Percentiles rank a stretch among this genome's conserved stretches.
phyloP scores from a whole-genome alignment of 2,888 invertebrate species.

The Caenorhabditis wallacei region DNA sequence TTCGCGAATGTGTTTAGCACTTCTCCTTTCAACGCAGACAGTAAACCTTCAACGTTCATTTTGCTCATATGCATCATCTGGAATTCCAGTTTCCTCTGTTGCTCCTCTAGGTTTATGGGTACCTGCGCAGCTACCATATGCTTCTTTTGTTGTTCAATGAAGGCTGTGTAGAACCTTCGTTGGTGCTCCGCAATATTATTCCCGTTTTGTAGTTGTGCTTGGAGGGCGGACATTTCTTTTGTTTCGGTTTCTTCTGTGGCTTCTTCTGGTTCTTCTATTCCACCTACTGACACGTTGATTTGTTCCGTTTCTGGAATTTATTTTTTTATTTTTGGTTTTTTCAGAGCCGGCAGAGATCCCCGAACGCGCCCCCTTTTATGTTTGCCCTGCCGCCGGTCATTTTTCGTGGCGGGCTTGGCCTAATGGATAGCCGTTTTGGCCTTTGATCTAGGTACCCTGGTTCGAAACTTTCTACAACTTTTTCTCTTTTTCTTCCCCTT shows the following conservation, averaged over 20 bases:
- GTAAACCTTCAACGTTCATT: slow-evolving; percentile 87
- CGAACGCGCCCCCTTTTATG: no score
- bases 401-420: no score
- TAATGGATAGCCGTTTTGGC: no score
- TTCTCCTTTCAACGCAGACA: slow-evolving; percentile 94
- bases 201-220: slow-evolving; percentile 67
- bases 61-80: slow-evolving; percentile 23
- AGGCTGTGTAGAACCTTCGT: slow-evolving; percentile 93
- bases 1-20: slow-evolving; percentile 91
- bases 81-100: background rate
- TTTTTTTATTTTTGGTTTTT: background rate
- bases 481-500: background rate
- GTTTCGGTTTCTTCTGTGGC: slow-evolving; percentile 30
- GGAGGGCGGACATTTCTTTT: slow-evolving; percentile 63
- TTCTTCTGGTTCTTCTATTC: slow-evolving; percentile 29
- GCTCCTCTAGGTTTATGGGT: no score
- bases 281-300: slow-evolving; percentile 50
- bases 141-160: slow-evolving; percentile 87
- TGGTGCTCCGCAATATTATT: slow-evolving; percentile 87
- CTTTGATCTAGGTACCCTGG: no score
- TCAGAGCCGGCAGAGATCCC: background rate
- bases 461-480: no score
- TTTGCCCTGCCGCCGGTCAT: background rate
- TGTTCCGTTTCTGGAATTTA: slow-evolving; percentile 52
- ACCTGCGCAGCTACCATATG: slow-evolving; percentile 62